Evolutionary conservation across 2,888 invertebrate genomes (phyloP).

Genomic region (Parelbella ahira): DNA sequence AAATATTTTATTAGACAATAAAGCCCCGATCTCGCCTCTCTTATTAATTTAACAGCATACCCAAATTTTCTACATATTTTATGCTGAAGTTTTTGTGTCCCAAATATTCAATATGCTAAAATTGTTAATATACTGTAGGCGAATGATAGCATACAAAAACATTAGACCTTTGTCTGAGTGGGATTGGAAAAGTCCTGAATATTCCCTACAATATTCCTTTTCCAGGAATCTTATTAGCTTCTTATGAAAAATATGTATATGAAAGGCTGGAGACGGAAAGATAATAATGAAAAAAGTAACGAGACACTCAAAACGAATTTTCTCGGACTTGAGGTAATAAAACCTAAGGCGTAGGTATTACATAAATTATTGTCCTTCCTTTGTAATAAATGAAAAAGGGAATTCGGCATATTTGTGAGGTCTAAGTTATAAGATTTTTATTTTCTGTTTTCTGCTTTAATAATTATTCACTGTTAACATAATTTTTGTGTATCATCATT

Average conservation of each 20-base stretch:
- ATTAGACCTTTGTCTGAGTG: constrained; percentile 14
- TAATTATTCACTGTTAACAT: too few relatives aligned
- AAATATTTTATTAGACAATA: background rate
- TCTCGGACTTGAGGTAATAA: constrained; percentile 58
- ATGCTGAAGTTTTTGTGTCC: background rate
- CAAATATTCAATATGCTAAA: constrained; percentile 6
- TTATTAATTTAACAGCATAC: background rate
- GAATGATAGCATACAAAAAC: too few relatives aligned
- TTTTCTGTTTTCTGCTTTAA: too few relatives aligned
- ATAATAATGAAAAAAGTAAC: constrained; percentile 52
- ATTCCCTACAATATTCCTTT: constrained; percentile 4
- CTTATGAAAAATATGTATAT: constrained; percentile 19
- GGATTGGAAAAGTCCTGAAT: constrained; percentile 14
- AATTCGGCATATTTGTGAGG: constrained; percentile 48
- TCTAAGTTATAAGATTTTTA: constrained; percentile 31
- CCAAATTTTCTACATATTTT: constrained; percentile 3
- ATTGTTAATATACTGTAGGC: background rate
- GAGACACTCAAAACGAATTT: constrained; percentile 42
- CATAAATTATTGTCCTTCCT: constrained; percentile 69
- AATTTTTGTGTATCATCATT: too few relatives aligned
- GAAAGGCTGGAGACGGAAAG: constrained; percentile 37
- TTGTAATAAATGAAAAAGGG: constrained; percentile 65
- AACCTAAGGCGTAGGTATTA: constrained; percentile 62
- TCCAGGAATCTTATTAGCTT: constrained; percentile 3
- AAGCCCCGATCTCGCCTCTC: background rate